Conservation (phyloP, 2,888 invertebrate genomes). For the Gnatocerus cornutus region DNA sequence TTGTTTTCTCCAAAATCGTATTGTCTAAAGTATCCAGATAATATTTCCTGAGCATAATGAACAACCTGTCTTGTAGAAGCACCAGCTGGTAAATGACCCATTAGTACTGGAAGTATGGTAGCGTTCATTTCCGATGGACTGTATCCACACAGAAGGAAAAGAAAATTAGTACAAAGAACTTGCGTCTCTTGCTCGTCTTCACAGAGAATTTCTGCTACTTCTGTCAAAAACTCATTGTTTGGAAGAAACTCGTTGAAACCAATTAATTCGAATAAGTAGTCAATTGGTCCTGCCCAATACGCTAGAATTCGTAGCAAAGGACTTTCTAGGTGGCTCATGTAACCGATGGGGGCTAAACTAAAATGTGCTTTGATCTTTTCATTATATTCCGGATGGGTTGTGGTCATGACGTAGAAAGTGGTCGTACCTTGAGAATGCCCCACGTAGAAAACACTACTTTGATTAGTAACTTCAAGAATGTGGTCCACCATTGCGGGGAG, state of each 20-base stretch:
- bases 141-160: slow-evolving; percentile 60
- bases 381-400: slow-evolving; percentile 78
- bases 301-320: slow-evolving; percentile 47
- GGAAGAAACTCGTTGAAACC: no score
- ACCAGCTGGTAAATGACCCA: slow-evolving; percentile 62
- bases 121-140: no score
- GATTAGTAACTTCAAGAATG: slow-evolving; percentile 75
- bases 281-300: slow-evolving; percentile 18
- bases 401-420: slow-evolving; percentile 78
- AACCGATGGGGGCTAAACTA: slow-evolving; percentile 81
- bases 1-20: slow-evolving; percentile 74
- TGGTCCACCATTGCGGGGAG: slow-evolving; percentile 88
- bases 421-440: slow-evolving; percentile 86
- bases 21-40: slow-evolving; percentile 67
- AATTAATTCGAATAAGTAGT: slow-evolving; percentile 64
- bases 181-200: slow-evolving; percentile 36
- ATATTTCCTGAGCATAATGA: slow-evolving; percentile 73
- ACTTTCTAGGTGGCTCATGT: slow-evolving; percentile 72
- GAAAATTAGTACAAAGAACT: slow-evolving; percentile 56
- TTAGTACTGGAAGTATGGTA: slow-evolving; percentile 59
- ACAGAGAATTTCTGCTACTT: slow-evolving; percentile 50
- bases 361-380: slow-evolving; percentile 78
- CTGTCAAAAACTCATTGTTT: no score
- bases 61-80: slow-evolving; percentile 78
- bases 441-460: slow-evolving; percentile 74